phyloP scores from a whole-genome alignment of 2,113 vertebrate species.

The Saguinus imperator region DNA sequence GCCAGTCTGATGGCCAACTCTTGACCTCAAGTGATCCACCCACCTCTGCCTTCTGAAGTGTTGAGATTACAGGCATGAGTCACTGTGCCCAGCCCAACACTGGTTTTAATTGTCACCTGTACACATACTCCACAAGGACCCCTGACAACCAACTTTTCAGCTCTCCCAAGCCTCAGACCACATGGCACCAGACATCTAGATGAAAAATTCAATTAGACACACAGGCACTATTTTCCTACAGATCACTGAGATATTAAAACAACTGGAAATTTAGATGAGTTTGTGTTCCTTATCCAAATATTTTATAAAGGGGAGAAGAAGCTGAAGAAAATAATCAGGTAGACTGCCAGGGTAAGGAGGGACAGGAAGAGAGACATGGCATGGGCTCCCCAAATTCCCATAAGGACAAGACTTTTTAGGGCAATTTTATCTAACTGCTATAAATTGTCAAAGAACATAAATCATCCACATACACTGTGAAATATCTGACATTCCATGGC shows the following conservation, averaged over 20 bases:
- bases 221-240: not conserved
- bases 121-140: not conserved
- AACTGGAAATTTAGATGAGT: not conserved
- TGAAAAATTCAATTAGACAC: not conserved
- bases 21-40: no score
- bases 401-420: not conserved
- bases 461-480: not conserved
- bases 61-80: no score
- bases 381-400: not conserved
- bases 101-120: not conserved
- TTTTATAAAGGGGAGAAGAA: not conserved
- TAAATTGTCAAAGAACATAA: not conserved
- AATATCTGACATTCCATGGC: not conserved
- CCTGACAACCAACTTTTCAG: not conserved
- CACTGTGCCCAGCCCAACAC: not conserved
- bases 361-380: not conserved
- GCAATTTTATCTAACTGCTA: not conserved
- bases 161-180: not conserved
- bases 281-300: not conserved
- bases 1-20: no score
- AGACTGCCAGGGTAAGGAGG: not conserved
- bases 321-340: not conserved
- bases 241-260: not conserved
- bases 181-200: not conserved
- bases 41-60: no score